Conservation (phyloP, 1,140 invertebrate genomes). For the fruit fly (Drosophila melanogaster) region DNA sequence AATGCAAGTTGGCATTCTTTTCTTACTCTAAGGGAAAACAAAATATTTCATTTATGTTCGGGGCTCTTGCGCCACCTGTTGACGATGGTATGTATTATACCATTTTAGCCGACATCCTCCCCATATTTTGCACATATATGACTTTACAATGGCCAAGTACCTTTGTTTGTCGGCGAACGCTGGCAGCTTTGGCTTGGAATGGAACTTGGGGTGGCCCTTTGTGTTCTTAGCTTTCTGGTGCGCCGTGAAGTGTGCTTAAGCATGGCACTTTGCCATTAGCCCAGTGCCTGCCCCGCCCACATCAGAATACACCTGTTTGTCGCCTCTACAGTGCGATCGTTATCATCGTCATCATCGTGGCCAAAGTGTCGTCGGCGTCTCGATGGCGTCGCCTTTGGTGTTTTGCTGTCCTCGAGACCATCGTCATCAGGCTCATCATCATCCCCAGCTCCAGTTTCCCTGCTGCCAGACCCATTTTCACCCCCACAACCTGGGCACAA, state of each 20-base stretch:
- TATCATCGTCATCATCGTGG: conserved; percentile 23
- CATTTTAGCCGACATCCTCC: neutral
- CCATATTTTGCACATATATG: neutral
- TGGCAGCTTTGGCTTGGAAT: conserved; percentile 6
- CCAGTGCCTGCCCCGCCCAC: conserved; percentile 22
- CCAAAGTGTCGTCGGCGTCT: conserved; percentile 62
- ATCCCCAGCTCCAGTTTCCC: conserved; percentile 5
- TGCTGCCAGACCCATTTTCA: conserved; percentile 2
- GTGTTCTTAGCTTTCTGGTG: conserved; percentile 50
- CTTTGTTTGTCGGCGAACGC: conserved; percentile 29
- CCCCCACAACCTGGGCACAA: conserved; percentile 47
- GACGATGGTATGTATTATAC: conserved; percentile 19
- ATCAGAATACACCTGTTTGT: conserved; percentile 10
- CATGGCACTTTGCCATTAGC: conserved; percentile 68
- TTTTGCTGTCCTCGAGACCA: conserved; percentile 21
- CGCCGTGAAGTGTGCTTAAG: conserved; percentile 66
- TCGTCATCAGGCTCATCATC: conserved; percentile 38
- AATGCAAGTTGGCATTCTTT: conserved; percentile 13
- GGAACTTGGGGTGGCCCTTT: conserved; percentile 31
- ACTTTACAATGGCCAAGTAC: conserved; percentile 47
- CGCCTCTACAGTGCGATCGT: conserved; percentile 29
- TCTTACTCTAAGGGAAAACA: neutral
- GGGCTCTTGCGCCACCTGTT: conserved; percentile 32
- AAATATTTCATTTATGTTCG: conserved; percentile 41
- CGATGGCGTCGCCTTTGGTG: conserved; percentile 47